These are phyloP conservation scores for Muschampia plurimacula DNA, from an alignment of 2,888 invertebrate species.

Conservation along the genomic window DNA sequence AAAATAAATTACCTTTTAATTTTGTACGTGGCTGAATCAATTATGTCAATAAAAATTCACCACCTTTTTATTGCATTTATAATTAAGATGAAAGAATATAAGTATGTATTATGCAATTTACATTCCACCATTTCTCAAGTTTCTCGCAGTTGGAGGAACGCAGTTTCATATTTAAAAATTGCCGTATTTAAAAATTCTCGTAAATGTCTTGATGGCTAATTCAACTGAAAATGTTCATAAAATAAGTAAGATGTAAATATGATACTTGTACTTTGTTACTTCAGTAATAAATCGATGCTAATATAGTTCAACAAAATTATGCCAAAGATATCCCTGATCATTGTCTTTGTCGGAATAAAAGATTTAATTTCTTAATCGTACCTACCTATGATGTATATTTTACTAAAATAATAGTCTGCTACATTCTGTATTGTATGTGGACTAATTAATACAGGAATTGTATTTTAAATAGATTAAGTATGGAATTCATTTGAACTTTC, in stretches of 20 bases:
- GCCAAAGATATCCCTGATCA: slow-evolving; percentile 58
- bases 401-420: slow-evolving; percentile 49
- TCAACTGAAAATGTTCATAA: not conserved
- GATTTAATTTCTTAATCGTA: slow-evolving; percentile 18
- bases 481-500: slow-evolving; percentile 34
- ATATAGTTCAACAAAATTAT: slow-evolving; percentile 38
- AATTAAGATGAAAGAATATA: too few species aligned
- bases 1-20: not conserved
- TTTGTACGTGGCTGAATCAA: not conserved
- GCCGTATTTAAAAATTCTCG: too few species aligned
- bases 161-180: too few species aligned
- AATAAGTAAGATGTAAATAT: not conserved
- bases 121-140: too few species aligned
- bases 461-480: slow-evolving; percentile 63
- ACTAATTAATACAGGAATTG: slow-evolving; percentile 60
- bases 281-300: slow-evolving; percentile 4
- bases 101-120: too few species aligned
- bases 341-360: slow-evolving; percentile 53
- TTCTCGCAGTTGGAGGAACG: too few species aligned
- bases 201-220: not conserved
- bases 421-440: slow-evolving; percentile 41
- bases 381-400: slow-evolving; percentile 33
- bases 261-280: not conserved
- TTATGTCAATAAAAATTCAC: not conserved
- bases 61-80: not conserved